phyloP scores from a whole-genome alignment of 1,140 invertebrate genomes.

The Sarcophaga bullata region DNA sequence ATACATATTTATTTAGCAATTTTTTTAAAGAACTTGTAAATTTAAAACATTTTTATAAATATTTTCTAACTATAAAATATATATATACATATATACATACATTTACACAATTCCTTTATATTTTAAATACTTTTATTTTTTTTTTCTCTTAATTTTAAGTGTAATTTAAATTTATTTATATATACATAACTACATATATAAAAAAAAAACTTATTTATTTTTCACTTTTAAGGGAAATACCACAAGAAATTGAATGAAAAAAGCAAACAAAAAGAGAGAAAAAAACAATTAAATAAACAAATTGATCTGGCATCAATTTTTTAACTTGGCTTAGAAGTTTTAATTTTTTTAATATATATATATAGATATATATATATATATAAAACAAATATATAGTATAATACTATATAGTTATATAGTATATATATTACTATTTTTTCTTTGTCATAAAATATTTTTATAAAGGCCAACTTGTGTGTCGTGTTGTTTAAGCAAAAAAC shows the following conservation, averaged over 20 bases:
- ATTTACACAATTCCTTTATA: not conserved
- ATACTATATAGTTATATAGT: no score
- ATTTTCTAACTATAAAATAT: no score
- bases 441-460: not conserved
- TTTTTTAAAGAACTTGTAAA: not conserved
- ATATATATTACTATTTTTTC: no score
- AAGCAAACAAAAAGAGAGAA: not conserved
- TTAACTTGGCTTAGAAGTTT: no score
- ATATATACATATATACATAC: not conserved
- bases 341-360: no score
- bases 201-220: slow-evolving; percentile 10
- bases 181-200: not conserved
- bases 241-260: slow-evolving; percentile 12
- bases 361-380: no score
- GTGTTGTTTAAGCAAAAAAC: not conserved
- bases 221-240: slow-evolving; percentile 14
- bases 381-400: no score
- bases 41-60: no score
- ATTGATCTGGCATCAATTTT: slow-evolving; percentile 28
- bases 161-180: slow-evolving; percentile 17
- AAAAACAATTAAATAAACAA: not conserved
- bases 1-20: slow-evolving; percentile 19
- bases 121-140: not conserved
- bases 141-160: not conserved
- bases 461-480: not conserved